These are phyloP conservation scores for Cyprinodon variegatus DNA, from an alignment of 2,113 vertebrate genomes.

Conservation along the genomic window DNA sequence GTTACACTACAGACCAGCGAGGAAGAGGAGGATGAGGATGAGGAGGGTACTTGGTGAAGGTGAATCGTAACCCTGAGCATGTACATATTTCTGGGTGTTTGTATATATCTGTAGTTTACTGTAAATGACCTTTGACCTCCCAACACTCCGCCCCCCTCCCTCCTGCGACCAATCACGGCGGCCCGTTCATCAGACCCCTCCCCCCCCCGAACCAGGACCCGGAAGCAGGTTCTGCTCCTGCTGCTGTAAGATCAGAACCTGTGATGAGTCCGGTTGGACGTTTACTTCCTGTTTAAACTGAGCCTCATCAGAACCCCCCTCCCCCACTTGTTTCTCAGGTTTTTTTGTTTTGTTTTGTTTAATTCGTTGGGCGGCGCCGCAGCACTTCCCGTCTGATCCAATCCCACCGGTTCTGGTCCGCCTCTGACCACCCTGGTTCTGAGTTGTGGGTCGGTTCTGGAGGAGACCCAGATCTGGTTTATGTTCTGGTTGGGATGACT, in stretches of 20 bases:
- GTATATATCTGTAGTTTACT: constrained; percentile 78
- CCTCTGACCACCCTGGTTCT: too few species aligned
- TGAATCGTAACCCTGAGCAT: constrained; percentile 62
- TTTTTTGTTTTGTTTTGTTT: constrained; percentile 28
- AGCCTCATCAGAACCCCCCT: constrained; percentile 42
- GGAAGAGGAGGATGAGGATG: constrained; percentile 18
- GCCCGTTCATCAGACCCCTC: constrained; percentile 32
- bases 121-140: constrained; percentile 70
- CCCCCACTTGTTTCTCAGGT: constrained; percentile 53
- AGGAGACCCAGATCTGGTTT: not conserved
- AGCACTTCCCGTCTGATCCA: not conserved
- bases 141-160: constrained; percentile 2
- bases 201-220: not conserved
- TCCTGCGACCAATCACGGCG: constrained; percentile 29
- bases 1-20: constrained; percentile 55
- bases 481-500: not conserved
- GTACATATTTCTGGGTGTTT: constrained; percentile 79
- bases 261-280: too few species aligned
- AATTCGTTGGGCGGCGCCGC: constrained; percentile 36
- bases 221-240: too few species aligned
- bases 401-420: not conserved
- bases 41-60: constrained; percentile 29
- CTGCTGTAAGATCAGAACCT: too few species aligned
- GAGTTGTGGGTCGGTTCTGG: not conserved
- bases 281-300: constrained; percentile 13